A percentile compares a stretch with the other conserved stretches of the same genome.
These are phyloP conservation scores for Mesitornis unicolor DNA, from an alignment of 2,113 vertebrate species.

Conservation along the genomic window DNA sequence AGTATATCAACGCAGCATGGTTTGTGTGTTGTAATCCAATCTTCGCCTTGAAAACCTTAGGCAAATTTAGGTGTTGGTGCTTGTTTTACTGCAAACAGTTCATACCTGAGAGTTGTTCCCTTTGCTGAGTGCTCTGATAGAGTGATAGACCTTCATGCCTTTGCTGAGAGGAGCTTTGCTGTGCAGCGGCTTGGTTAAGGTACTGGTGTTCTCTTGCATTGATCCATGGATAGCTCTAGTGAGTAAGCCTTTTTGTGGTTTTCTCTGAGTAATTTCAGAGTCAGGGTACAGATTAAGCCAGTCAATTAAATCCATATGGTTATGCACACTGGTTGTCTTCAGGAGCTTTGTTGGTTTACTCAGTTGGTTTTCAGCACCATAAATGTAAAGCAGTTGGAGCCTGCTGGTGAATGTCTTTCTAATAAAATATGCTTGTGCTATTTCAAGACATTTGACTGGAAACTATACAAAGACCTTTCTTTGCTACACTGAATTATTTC, in stretches of 20 bases:
- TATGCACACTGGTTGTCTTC: background rate
- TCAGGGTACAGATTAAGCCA: background rate
- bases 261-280: background rate
- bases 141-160: background rate
- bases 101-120: background rate
- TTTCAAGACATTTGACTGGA: background rate
- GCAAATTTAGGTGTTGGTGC: background rate
- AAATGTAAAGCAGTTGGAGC: background rate
- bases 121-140: background rate
- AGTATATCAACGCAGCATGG: background rate
- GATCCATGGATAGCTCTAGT: background rate
- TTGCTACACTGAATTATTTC: background rate
- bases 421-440: background rate
- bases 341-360: background rate
- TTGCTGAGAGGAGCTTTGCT: background rate
- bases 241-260: background rate
- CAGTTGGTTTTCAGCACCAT: background rate
- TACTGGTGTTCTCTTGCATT: background rate
- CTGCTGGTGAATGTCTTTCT: background rate
- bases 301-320: background rate
- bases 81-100: background rate
- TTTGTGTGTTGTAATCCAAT: background rate
- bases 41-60: background rate
- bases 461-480: background rate
- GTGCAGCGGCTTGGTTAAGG: background rate